Evolutionary conservation across 2,113 vertebrate species (phyloP).

Genomic region (Tamias sibiricus): DNA sequence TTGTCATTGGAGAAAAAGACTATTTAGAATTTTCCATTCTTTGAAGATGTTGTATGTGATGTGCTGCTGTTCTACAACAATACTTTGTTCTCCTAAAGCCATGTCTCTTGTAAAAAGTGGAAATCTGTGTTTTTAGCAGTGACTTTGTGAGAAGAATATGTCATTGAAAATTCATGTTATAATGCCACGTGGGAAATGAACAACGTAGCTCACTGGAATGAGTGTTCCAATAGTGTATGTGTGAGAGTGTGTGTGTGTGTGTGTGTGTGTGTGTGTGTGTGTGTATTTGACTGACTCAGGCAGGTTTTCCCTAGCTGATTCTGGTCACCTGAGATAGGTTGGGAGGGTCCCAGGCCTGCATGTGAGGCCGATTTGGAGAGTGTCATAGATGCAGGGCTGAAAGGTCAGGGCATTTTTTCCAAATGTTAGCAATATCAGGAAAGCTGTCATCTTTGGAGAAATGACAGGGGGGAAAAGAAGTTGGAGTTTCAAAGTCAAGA

Average conservation of each 20-base stretch:
- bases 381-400: background rate
- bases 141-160: background rate
- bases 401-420: background rate
- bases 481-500: background rate
- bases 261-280: background rate
- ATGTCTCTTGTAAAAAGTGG: background rate
- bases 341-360: background rate
- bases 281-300: background rate
- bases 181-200: background rate
- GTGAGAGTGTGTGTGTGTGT: background rate
- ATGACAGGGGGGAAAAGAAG: background rate
- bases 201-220: background rate
- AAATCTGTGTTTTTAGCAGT: background rate
- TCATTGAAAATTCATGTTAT: background rate
- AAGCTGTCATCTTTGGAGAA: background rate
- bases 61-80: background rate
- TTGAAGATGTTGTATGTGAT: background rate
- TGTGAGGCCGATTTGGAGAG: background rate
- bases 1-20: slow-evolving; percentile 1
- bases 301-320: background rate
- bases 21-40: background rate
- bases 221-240: background rate
- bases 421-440: background rate
- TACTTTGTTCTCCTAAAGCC: background rate
- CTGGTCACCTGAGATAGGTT: background rate